Percentiles rank a stretch among this genome's conserved stretches.
These are phyloP conservation scores for Scolopax rusticola DNA, from an alignment of 2,797 vertebrate species.

Conservation along the genomic window DNA sequence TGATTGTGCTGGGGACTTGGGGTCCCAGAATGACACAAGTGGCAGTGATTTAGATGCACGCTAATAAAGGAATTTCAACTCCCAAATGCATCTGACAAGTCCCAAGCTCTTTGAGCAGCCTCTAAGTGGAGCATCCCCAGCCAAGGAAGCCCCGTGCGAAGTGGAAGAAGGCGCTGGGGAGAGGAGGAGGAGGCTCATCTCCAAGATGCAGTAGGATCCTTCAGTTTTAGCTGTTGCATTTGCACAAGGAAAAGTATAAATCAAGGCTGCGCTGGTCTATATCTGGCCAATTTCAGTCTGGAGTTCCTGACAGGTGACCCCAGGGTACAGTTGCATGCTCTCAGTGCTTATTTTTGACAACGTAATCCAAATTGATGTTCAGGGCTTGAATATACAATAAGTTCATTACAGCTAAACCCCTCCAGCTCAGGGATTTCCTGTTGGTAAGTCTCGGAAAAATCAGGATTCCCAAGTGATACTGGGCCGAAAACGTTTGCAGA, in stretches of 20 bases:
- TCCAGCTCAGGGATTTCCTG: conserved; percentile 59
- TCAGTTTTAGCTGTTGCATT: neutral
- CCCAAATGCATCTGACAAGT: neutral
- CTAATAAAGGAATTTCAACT: neutral
- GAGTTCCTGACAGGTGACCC: conserved; percentile 60
- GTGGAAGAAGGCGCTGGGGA: neutral
- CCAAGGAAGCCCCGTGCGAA: neutral
- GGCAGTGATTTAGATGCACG: neutral
- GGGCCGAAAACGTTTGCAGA: neutral
- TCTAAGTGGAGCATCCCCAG: neutral
- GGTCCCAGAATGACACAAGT: neutral
- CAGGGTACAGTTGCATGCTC: neutral
- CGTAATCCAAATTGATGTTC: conserved; percentile 36
- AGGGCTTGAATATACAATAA: conserved; percentile 43
- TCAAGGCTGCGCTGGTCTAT: neutral
- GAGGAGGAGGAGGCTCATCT: neutral
- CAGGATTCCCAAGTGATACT: conserved; percentile 5
- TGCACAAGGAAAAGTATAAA: conserved; percentile 1
- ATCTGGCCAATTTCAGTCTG: conserved; percentile 41
- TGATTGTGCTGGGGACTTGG: neutral
- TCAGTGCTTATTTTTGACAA: conserved; percentile 46
- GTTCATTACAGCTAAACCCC: conserved; percentile 56
- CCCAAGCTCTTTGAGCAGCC: neutral
- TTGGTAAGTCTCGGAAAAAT: conserved; percentile 38
- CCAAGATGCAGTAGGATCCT: neutral